Conservation (phyloP, 53 echinoderm and acorn worm genomes). For the Henricia sp. region DNA sequence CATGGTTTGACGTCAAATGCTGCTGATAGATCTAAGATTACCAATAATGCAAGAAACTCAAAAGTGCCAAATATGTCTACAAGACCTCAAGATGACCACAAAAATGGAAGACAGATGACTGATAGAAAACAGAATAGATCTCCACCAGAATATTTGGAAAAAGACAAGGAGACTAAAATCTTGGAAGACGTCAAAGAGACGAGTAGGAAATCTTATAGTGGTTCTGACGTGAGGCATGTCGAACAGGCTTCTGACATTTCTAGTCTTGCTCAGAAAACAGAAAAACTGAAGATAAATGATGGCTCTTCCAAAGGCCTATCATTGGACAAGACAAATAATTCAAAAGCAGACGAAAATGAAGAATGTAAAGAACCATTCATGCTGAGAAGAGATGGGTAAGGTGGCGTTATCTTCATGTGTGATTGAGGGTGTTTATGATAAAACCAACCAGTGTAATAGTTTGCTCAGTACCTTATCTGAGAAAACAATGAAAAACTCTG, state of each 20-base stretch:
- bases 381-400: slow-evolving; percentile 57
- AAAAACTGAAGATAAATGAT: slow-evolving; percentile 7
- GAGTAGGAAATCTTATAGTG: neutral
- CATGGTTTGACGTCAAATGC: neutral
- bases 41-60: neutral
- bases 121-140: neutral
- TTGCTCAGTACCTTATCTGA: too few relatives aligned
- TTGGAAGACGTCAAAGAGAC: neutral
- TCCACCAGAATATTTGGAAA: neutral
- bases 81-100: neutral
- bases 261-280: slow-evolving; percentile 19
- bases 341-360: neutral
- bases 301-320: neutral
- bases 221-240: neutral
- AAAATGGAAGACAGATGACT: neutral
- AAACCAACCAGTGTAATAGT: too few relatives aligned
- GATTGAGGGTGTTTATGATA: too few relatives aligned
- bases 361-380: slow-evolving; percentile 1
- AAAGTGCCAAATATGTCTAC: neutral
- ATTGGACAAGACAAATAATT: neutral
- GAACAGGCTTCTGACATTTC: neutral
- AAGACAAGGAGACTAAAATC: neutral
- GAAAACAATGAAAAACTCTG: too few relatives aligned
- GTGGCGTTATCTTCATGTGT: too few relatives aligned
- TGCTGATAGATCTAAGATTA: slow-evolving; percentile 12